These are phyloP conservation scores for Eristalis pertinax DNA, from an alignment of 2,888 invertebrate species.

Conservation along the genomic window DNA sequence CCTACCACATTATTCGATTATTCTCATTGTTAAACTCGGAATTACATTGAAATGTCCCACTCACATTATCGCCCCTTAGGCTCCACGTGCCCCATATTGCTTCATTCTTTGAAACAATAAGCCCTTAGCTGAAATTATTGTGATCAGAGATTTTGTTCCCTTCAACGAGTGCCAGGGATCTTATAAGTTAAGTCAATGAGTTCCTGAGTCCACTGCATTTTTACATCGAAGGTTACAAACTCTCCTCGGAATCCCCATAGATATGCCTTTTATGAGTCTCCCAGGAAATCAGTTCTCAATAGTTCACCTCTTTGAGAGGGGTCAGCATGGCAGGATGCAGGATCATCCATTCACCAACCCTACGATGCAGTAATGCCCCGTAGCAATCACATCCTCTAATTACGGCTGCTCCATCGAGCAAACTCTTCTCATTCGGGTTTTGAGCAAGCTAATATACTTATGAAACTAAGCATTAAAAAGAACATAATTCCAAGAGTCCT, in stretches of 20 bases:
- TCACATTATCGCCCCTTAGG: no score
- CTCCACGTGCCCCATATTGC: no score
- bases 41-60: no score
- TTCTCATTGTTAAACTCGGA: no score
- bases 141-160: no score
- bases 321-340: background rate
- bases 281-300: background rate
- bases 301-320: background rate
- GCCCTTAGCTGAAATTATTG: no score
- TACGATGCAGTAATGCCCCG: background rate
- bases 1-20: no score
- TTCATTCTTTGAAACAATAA: no score
- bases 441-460: background rate
- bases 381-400: background rate
- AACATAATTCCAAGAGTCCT: background rate
- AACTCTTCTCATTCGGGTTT: background rate
- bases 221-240: background rate
- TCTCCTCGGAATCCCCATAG: background rate
- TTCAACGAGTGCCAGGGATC: background rate
- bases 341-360: background rate
- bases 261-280: background rate
- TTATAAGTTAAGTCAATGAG: background rate
- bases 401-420: background rate
- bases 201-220: background rate
- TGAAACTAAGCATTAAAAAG: background rate